Conservation (phyloP, 2,113 vertebrate species). For the Labeo catla region DNA sequence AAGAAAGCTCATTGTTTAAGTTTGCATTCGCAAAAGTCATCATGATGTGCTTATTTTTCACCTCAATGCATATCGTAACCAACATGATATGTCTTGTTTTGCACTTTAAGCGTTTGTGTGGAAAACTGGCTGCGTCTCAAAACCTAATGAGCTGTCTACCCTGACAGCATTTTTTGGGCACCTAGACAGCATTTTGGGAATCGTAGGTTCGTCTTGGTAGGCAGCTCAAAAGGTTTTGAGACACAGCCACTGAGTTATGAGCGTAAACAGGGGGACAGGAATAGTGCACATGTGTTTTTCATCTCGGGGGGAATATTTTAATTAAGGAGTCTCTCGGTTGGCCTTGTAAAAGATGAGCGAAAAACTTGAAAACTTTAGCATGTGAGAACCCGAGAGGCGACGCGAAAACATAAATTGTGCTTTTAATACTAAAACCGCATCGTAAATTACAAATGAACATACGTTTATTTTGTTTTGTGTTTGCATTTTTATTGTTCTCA, state of each 20-base stretch:
- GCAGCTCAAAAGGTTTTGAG: not conserved
- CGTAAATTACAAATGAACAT: not conserved
- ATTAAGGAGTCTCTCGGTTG: constrained; percentile 31
- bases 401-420: constrained; percentile 9
- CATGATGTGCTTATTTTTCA: not conserved
- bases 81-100: not conserved
- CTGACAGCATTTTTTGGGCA: constrained; percentile 7
- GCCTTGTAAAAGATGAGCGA: constrained; percentile 30
- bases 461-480: not conserved
- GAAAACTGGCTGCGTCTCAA: not conserved
- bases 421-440: constrained; percentile 4
- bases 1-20: not conserved
- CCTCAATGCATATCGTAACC: not conserved
- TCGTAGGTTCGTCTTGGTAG: not conserved
- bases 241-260: constrained; percentile 12
- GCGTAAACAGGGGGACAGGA: constrained; percentile 20
- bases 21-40: not conserved
- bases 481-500: not conserved
- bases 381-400: not conserved
- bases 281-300: constrained; percentile 36
- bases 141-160: constrained; percentile 1
- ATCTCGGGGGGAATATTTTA: constrained; percentile 49
- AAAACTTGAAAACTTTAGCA: constrained; percentile 18
- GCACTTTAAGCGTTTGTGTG: not conserved
- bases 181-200: not conserved